A percentile compares a stretch with the other conserved stretches of the same genome.
Evolutionary conservation across 53 echinoderm and acorn worm genomes (phyloP).

Genomic region (Arbacia lixula): DNA sequence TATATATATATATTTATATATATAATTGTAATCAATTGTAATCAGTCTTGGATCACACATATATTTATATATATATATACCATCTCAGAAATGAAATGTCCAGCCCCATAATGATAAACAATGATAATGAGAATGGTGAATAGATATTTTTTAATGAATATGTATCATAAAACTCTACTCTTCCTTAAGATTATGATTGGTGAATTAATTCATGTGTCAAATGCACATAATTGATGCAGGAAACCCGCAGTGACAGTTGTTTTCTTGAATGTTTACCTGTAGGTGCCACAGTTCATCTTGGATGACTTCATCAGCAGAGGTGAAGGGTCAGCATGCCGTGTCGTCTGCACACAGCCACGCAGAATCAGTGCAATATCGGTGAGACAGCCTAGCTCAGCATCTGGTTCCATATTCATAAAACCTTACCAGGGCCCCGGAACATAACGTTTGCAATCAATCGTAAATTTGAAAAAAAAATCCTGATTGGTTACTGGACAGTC

Average conservation of each 20-base stretch:
- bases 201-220: neutral
- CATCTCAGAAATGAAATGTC: no score
- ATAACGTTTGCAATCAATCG: neutral
- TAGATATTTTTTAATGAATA: no score
- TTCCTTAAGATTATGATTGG: neutral
- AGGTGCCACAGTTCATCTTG: slow-evolving; percentile 94
- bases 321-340: slow-evolving; percentile 79
- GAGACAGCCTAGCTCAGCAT: slow-evolving; percentile 48
- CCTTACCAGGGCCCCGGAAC: neutral
- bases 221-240: neutral
- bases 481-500: no score
- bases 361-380: slow-evolving; percentile 95
- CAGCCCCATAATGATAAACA: no score
- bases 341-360: slow-evolving; percentile 89
- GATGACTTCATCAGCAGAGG: slow-evolving; percentile 78
- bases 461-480: no score
- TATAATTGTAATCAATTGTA: no score
- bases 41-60: no score
- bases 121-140: no score
- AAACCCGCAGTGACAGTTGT: no score
- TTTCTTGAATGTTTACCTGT: neutral
- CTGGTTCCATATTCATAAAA: no score
- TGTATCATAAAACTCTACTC: neutral
- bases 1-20: no score
- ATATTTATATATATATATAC: no score